Evolutionary conservation across 2,888 invertebrate species (phyloP).

Genomic region (Polylopha cassiicola): DNA sequence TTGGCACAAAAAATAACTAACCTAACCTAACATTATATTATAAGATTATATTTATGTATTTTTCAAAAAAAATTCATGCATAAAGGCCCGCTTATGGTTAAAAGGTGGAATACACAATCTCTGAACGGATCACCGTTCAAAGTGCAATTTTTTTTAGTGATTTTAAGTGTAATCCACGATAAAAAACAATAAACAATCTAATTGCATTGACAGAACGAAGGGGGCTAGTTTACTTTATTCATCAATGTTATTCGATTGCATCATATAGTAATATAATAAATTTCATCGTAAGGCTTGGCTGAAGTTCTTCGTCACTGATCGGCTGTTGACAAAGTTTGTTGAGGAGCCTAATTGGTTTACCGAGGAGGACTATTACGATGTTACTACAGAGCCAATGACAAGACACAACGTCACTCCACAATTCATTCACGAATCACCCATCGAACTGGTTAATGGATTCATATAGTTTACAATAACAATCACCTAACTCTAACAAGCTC

Average conservation of each 20-base stretch:
- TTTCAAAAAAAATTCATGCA: too few relatives aligned
- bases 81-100: too few relatives aligned
- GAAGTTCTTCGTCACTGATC: constrained; percentile 77
- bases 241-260: constrained; percentile 4
- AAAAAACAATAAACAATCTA: neutral
- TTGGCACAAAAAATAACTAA: too few relatives aligned
- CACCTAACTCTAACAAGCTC: constrained; percentile 41
- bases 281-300: constrained; percentile 75
- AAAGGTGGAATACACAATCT: too few relatives aligned
- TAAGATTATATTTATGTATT: neutral
- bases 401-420: constrained; percentile 52
- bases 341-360: constrained; percentile 71
- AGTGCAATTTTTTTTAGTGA: too few relatives aligned
- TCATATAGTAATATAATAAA: constrained; percentile 42
- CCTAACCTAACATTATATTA: too few relatives aligned
- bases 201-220: neutral
- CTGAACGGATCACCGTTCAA: too few relatives aligned
- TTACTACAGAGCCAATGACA: constrained; percentile 59
- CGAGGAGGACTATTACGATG: constrained; percentile 52
- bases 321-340: constrained; percentile 67
- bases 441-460: constrained; percentile 72
- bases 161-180: too few relatives aligned
- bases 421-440: constrained; percentile 61
- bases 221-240: too few relatives aligned
- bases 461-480: constrained; percentile 46